phyloP scores from a whole-genome alignment of 2,113 vertebrate genomes.

The Brevimyrus niger region DNA sequence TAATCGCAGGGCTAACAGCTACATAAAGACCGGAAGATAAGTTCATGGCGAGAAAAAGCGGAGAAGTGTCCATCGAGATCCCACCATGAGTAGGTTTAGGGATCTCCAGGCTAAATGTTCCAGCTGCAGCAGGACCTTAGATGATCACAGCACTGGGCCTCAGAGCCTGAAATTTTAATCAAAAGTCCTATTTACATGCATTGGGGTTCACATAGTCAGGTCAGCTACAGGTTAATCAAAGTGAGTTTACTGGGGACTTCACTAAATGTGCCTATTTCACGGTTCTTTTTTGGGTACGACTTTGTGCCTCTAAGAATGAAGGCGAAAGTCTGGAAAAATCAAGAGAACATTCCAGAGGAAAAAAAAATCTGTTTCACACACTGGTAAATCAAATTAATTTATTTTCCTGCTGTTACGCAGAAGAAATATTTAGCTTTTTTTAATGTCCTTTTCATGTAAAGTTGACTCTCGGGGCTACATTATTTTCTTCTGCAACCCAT shows the following conservation, averaged over 20 bases:
- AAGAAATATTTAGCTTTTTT: constrained; percentile 46
- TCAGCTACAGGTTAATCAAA: constrained; percentile 11
- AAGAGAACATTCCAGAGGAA: background rate
- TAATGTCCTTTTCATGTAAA: constrained; percentile 45
- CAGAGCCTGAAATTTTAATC: background rate
- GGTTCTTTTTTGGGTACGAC: background rate
- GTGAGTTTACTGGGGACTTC: constrained; percentile 1
- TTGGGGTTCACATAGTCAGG: background rate
- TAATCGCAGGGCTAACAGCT: background rate
- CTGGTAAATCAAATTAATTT: constrained; percentile 33
- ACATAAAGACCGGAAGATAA: background rate
- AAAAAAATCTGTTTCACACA: constrained; percentile 21
- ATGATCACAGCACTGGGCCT: background rate
- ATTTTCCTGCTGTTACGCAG: constrained; percentile 20
- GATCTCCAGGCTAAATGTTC: background rate
- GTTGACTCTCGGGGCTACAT: constrained; percentile 36
- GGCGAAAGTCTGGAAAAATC: background rate
- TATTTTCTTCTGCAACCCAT: constrained; percentile 14
- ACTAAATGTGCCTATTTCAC: background rate
- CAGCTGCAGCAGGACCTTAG: background rate
- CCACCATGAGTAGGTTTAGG: background rate
- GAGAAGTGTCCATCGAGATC: background rate
- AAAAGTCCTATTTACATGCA: background rate
- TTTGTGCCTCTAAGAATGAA: background rate
- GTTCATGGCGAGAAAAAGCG: background rate